A percentile compares a stretch with the other conserved stretches of the same genome.
Conservation (phyloP, 1,140 invertebrate genomes). For the Zaprionus vittiger region DNA sequence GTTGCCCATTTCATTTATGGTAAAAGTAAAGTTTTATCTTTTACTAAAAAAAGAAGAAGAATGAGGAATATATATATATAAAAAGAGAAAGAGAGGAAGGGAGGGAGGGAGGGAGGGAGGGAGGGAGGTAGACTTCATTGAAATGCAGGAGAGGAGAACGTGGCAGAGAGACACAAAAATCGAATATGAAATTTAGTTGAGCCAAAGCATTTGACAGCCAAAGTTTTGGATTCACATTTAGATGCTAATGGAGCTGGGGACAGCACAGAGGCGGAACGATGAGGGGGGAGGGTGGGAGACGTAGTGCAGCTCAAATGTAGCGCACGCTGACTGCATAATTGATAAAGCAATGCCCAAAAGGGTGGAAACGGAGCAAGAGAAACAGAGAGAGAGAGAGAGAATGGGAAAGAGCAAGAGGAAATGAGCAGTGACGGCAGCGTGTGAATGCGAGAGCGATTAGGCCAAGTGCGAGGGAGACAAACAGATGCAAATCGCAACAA, state of each 20-base stretch:
- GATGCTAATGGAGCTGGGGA: conserved; percentile 65
- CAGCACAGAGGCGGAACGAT: conserved; percentile 1
- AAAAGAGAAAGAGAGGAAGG: not conserved
- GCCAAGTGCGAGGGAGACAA: conserved; percentile 29
- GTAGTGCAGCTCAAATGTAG: conserved; percentile 44
- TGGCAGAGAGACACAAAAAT: conserved; percentile 50
- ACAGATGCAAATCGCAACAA: conserved; percentile 67
- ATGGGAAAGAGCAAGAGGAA: not conserved
- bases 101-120: no score
- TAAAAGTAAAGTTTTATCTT: conserved; percentile 48
- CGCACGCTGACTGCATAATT: conserved; percentile 76
- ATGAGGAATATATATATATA: not conserved
- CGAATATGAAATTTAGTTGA: conserved; percentile 78
- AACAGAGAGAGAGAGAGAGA: not conserved
- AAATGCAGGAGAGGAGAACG: conserved; percentile 60
- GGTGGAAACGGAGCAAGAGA: not conserved
- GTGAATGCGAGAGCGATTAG: not conserved
- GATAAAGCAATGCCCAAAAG: conserved; percentile 49
- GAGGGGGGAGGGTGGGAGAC: not conserved
- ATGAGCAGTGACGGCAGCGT: not conserved
- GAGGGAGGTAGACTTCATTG: conserved; percentile 58
- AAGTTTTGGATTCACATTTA: conserved; percentile 72
- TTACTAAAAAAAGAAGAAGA: conserved; percentile 25
- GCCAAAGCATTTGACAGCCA: conserved; percentile 77
- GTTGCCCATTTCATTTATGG: conserved; percentile 27